Evolutionary conservation across 1,140 invertebrate species (phyloP), one percentile per base, ranked within the genome.

Genomic region (Leptinotarsa lineolata): DNA sequence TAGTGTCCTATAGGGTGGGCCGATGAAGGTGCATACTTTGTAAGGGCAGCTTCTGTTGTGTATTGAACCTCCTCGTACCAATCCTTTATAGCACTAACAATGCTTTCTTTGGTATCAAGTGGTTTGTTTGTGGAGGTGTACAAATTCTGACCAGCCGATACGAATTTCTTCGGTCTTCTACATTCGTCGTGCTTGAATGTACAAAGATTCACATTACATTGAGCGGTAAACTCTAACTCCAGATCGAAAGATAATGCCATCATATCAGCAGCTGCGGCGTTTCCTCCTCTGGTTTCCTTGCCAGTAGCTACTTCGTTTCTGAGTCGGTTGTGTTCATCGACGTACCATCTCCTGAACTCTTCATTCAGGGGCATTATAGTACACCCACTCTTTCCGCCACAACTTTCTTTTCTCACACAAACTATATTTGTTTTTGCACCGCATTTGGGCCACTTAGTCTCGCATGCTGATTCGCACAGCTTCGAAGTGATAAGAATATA

Each of bases 31-130:
- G n/a, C 0, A 54, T 5, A 54, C 2, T 4, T 16, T 5, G 48
- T 54, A 1, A 54, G 15, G n/a, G 0, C 6, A 18, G 39, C 69
- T 39, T 48, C 21, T 20, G 58, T 63, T 8, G 20, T 70, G 11
- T 70, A 6, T 2, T 63, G 21, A 11, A 68, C 44, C 68, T 75
- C 74, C 22, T 69, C 70, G 65, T 75, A 75, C 69, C 69, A 75
- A 12, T 0, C 2, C 2, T 61, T 44, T 4, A 75, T 24, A 15
- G 70, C 69, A 0, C 48, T 13, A 66, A 21, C 1, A 18, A 74
- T 60, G 16, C 6, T 66, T 2, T 16, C n/a, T 45, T 30, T 22
- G 1, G 20, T 18, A 20, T 22, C 48, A 11, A 48, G 68, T 18
- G 15, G 16, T 15, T 20, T 21, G 12, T 0, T 0, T 8, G 15